Percentiles rank a stretch among this genome's conserved stretches.
These are phyloP conservation scores for Aldrovandia affinis DNA, from an alignment of 2,797 vertebrate genomes.

Conservation along the genomic window DNA sequence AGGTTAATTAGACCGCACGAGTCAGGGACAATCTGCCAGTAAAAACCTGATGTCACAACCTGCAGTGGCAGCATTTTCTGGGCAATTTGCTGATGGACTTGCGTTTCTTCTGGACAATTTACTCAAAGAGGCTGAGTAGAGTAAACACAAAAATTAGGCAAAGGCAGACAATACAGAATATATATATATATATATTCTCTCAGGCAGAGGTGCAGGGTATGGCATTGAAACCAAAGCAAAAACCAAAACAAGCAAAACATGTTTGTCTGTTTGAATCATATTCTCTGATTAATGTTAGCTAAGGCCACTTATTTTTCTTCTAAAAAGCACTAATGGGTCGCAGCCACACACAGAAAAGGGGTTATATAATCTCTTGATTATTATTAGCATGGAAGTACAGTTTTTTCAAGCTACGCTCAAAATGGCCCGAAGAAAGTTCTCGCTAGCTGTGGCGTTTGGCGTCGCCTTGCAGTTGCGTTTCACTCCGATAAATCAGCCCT, in stretches of 20 bases:
- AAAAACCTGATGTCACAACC: constrained; percentile 74
- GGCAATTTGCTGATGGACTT: constrained; percentile 87
- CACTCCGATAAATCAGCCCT: constrained; percentile 19
- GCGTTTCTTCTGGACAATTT: constrained; percentile 84
- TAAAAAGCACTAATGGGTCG: neutral
- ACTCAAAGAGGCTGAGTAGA: constrained; percentile 78
- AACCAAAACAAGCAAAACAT: neutral
- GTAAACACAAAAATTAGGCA: constrained; percentile 74
- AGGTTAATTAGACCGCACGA: constrained; percentile 71
- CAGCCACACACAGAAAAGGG: neutral
- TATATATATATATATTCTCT: constrained; percentile 36
- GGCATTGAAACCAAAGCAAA: constrained; percentile 31
- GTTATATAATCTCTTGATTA: constrained; percentile 27
- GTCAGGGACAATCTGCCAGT: constrained; percentile 60
- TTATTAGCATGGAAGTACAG: constrained; percentile 30
- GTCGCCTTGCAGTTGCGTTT: constrained; percentile 26
- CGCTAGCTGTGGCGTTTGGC: constrained; percentile 22
- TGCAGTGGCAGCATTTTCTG: constrained; percentile 79
- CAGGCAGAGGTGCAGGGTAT: neutral
- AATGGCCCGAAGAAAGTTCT: constrained; percentile 18
- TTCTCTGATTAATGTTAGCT: neutral
- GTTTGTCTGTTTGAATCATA: constrained; percentile 2
- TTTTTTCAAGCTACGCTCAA: constrained; percentile 19
- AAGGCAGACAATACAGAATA: constrained; percentile 55
- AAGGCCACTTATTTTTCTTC: neutral